Percentiles rank a stretch among this genome's conserved stretches.
Evolutionary conservation across 2,888 invertebrate species (phyloP).

Genomic region (Rhagonycha fulva): DNA sequence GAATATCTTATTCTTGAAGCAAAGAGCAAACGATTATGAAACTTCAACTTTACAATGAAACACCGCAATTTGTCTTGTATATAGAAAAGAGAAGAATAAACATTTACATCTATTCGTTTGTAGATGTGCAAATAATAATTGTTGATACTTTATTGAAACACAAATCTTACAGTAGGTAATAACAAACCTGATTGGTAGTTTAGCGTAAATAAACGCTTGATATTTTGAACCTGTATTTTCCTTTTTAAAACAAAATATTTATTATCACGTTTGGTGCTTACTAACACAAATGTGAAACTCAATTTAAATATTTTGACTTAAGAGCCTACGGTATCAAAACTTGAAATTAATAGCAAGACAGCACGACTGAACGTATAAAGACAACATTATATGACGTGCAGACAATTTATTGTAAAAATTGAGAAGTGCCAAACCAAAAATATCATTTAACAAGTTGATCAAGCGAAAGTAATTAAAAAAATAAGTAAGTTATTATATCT

Average conservation of each 20-base stretch:
- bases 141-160: conserved; percentile 9
- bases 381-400: not conserved
- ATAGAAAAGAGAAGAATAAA: not conserved
- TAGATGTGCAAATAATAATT: not conserved
- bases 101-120: not conserved
- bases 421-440: too few relatives aligned
- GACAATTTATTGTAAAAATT: too few relatives aligned
- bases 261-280: conserved; percentile 17
- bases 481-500: too few relatives aligned
- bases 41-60: not conserved
- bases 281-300: conserved; percentile 18
- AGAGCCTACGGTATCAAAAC: not conserved
- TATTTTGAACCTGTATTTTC: not conserved
- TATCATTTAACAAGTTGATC: too few relatives aligned
- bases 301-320: conserved; percentile 21
- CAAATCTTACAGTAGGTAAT: conserved; percentile 6
- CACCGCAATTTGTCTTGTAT: not conserved
- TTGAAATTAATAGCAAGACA: not conserved
- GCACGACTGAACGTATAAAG: not conserved
- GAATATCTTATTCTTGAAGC: not conserved
- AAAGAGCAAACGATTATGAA: not conserved
- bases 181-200: conserved; percentile 8
- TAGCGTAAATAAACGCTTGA: not conserved
- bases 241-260: conserved; percentile 11
- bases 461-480: too few relatives aligned